Conservation (phyloP, 2,888 invertebrate species). For the Apotomis betuletana region DNA sequence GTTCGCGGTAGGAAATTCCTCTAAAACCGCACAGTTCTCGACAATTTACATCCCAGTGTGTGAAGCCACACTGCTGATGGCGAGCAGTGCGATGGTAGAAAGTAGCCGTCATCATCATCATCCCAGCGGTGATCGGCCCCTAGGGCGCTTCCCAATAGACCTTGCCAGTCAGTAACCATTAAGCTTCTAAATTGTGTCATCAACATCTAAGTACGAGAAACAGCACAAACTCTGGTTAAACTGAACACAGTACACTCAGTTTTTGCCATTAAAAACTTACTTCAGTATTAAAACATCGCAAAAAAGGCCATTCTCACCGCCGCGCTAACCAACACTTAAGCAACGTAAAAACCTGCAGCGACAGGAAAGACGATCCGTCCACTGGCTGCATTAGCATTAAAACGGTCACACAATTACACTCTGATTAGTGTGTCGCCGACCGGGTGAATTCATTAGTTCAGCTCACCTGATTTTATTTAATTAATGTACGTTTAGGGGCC, state of each 20-base stretch:
- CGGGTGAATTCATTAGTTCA: conserved; percentile 82
- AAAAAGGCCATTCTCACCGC: conserved; percentile 51
- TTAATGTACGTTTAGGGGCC: conserved; percentile 56
- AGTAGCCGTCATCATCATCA: too few species aligned
- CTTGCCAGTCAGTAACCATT: too few species aligned
- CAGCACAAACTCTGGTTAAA: not conserved
- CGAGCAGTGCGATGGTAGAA: too few species aligned
- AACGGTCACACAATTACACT: conserved; percentile 80
- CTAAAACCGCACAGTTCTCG: too few species aligned
- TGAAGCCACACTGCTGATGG: too few species aligned
- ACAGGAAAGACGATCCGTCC: conserved; percentile 55
- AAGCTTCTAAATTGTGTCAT: too few species aligned
- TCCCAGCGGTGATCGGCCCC: too few species aligned
- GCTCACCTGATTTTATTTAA: conserved; percentile 83
- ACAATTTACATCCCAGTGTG: too few species aligned
- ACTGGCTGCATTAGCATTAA: conserved; percentile 69
- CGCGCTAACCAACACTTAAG: conserved; percentile 48
- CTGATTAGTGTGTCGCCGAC: conserved; percentile 79
- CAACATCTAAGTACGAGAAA: too few species aligned
- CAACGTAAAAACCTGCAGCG: conserved; percentile 39
- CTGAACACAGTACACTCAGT: too few species aligned
- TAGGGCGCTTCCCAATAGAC: too few species aligned
- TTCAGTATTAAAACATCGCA: conserved; percentile 7
- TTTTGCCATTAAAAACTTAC: conserved; percentile 7
- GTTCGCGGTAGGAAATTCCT: too few species aligned